phyloP scores from a whole-genome alignment of 2,113 vertebrate species.

The Hystrix brachyura region DNA sequence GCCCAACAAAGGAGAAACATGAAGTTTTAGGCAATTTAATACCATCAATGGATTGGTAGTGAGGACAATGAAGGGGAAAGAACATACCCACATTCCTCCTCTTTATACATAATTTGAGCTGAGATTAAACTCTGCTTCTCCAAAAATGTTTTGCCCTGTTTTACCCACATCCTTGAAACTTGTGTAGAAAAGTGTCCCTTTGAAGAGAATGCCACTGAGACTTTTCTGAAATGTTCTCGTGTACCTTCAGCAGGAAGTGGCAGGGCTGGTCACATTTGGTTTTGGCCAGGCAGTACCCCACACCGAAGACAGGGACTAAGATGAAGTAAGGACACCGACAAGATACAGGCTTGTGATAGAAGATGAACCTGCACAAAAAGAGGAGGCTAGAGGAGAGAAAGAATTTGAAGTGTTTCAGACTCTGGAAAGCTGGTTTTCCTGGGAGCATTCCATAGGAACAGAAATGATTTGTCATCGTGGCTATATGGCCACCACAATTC shows the following conservation, averaged over 20 bases:
- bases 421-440: neutral
- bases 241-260: neutral
- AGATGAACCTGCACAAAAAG: neutral
- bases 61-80: neutral
- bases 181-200: neutral
- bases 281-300: neutral
- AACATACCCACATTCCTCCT: neutral
- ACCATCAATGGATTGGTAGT: neutral
- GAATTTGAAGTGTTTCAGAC: neutral
- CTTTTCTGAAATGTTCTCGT: neutral
- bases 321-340: neutral
- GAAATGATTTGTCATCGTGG: neutral
- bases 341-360: neutral
- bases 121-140: neutral
- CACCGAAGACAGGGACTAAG: neutral
- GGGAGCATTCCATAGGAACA: neutral
- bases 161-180: neutral
- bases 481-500: neutral
- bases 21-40: neutral
- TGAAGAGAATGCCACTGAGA: neutral
- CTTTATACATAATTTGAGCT: neutral
- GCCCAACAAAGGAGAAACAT: neutral
- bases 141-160: slow-evolving; percentile 1
- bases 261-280: neutral
- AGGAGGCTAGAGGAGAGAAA: neutral